phyloP scores from a whole-genome alignment of 2,113 vertebrate species.

The Serranochromis macrocephalus region DNA sequence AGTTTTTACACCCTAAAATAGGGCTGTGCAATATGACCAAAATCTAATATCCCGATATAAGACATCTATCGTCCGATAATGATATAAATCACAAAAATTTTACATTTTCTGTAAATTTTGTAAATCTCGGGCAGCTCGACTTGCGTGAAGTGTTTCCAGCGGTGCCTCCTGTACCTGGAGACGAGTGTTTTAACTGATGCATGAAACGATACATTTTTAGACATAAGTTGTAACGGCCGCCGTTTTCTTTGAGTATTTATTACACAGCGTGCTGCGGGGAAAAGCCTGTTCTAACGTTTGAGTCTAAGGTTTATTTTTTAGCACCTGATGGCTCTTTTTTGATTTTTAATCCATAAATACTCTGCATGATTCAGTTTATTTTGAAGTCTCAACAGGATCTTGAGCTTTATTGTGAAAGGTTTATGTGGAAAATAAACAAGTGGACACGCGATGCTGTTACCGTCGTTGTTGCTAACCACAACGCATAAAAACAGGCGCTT shows the following conservation, averaged over 20 bases:
- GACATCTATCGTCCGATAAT: background rate
- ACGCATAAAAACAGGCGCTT: rapidly evolving
- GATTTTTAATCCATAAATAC: no score
- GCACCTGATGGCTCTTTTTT: no score
- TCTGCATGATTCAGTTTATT: background rate
- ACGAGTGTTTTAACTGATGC: background rate
- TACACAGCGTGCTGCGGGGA: rapidly evolving
- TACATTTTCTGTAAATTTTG: no score
- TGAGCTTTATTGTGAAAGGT: background rate
- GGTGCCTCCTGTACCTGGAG: rapidly evolving
- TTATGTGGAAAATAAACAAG: background rate
- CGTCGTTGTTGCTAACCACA: background rate
- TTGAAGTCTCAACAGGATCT: no score
- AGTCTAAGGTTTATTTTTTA: background rate
- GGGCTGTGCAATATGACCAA: background rate
- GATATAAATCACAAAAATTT: background rate
- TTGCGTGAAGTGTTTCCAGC: no score
- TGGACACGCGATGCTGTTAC: background rate
- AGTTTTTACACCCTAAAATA: background rate
- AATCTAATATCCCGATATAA: background rate
- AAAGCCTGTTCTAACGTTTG: background rate
- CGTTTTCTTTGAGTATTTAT: background rate
- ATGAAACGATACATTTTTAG: background rate
- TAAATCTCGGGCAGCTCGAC: background rate
- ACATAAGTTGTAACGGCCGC: background rate